Evolutionary conservation across 2,888 invertebrate genomes (phyloP), one percentile per base, ranked within the genome.

Genomic region (Tachystola acroxantha): DNA sequence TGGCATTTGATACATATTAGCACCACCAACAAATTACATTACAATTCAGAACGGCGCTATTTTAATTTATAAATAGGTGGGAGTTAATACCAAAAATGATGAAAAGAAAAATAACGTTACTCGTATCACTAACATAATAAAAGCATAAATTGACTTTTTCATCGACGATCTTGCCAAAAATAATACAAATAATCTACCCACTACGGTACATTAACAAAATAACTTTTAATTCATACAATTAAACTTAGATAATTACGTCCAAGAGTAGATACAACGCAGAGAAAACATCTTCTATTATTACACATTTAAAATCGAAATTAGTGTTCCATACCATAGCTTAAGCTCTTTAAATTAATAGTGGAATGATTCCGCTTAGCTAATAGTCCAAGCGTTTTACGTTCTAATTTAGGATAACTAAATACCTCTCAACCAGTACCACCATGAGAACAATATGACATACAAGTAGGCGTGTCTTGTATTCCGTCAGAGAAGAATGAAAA

Each of bases 21-120:
- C 60, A 60, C 60, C 60, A 58, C 53, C 48, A 46, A 46, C 45
- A 51, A 45, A 50, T 28, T 31, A 40, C 42, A 52, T 39, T 36
- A 40, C 39, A 39, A 48, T 45, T 34, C 29, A 14, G 22, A 22
- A 22, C 9, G 10, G 10, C 2, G 29, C 7, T 29, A n/a, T 27
- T 42, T 37, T 19, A 19, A 12, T n/a, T 13, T 40, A 43, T 47
- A 40, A 41, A 53, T 48, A 56, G 60, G 60, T 60, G 60, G 60
- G 60, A 48, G 46, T 50, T 34, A 34, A 26, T 45, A 41, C 46
- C 43, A 37, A 43, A 43, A n/a, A n/a, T n/a, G n/a, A n/a, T 37
- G 29, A 32, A 38, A 32, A 28, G 24, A 40, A 35, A 34, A 22
- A 4, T 16, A 16, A 16, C 6, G 16, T 16, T 16, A 16, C 16